Conservation (phyloP, 1,140 invertebrate genomes). For the Drosophila nigromelanica region DNA sequence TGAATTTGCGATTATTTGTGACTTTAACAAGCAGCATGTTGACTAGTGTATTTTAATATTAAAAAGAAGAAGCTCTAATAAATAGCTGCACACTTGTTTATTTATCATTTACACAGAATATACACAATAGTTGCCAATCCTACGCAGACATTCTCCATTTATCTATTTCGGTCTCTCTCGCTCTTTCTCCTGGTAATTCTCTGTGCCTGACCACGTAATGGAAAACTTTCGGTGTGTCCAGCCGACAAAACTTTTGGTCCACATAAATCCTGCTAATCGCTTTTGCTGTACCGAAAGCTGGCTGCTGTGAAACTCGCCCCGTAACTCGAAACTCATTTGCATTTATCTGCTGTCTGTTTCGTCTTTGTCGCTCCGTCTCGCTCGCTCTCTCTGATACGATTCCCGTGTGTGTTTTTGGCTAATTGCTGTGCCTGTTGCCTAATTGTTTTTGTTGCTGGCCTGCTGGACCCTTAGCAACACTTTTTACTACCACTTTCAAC, state of each 20-base stretch:
- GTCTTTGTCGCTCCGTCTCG: background rate
- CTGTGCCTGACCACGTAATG: slow-evolving; percentile 51
- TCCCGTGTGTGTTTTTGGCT: slow-evolving; percentile 26
- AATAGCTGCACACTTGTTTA: slow-evolving; percentile 70
- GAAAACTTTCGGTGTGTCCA: slow-evolving; percentile 55
- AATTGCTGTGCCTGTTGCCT: slow-evolving; percentile 69
- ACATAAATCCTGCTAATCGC: slow-evolving; percentile 77
- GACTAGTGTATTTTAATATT: slow-evolving; percentile 25
- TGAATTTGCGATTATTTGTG: too few relatives aligned
- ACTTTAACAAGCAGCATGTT: background rate
- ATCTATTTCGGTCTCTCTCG: slow-evolving; percentile 24
- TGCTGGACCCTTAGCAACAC: slow-evolving; percentile 41
- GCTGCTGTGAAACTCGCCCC: slow-evolving; percentile 51
- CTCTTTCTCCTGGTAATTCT: slow-evolving; percentile 3
- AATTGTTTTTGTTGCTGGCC: slow-evolving; percentile 65
- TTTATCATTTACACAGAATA: slow-evolving; percentile 67
- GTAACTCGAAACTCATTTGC: slow-evolving; percentile 35
- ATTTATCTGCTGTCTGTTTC: slow-evolving; percentile 63
- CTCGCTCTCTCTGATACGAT: background rate
- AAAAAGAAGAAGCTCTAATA: slow-evolving; percentile 36
- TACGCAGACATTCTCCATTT: slow-evolving; percentile 41
- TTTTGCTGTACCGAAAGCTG: slow-evolving; percentile 63
- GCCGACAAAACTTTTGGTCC: slow-evolving; percentile 48
- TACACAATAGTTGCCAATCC: slow-evolving; percentile 38
- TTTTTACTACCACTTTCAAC: slow-evolving; percentile 49